These are phyloP conservation scores for Drosophila pseudoobscura DNA, from an alignment of 1,140 invertebrate genomes.

Conservation along the genomic window DNA sequence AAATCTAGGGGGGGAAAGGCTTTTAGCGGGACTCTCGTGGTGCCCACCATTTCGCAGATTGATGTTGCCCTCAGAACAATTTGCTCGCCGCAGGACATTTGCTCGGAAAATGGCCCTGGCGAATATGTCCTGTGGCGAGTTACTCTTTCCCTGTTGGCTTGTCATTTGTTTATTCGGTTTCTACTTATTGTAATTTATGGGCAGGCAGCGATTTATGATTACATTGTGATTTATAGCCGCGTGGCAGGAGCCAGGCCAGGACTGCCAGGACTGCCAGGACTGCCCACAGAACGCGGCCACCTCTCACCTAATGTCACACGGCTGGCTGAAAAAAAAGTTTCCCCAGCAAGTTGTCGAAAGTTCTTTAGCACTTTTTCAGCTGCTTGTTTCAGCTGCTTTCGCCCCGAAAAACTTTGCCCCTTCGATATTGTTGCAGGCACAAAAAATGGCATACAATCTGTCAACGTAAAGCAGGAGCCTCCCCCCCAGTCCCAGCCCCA, in stretches of 20 bases:
- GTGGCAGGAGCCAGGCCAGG: conserved; percentile 30
- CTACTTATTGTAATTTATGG: conserved; percentile 76
- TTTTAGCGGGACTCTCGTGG: not conserved
- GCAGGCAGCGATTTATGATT: conserved; percentile 68
- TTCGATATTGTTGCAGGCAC: conserved; percentile 74
- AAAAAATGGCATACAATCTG: conserved; percentile 81
- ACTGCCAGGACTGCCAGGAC: not conserved
- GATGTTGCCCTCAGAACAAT: conserved; percentile 36
- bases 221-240: conserved; percentile 70
- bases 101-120: conserved; percentile 29
- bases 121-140: conserved; percentile 41
- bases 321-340: conserved; percentile 61
- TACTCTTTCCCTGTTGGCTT: conserved; percentile 42
- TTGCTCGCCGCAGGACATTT: conserved; percentile 40
- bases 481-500: not conserved
- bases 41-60: conserved; percentile 22
- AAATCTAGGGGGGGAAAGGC: not conserved
- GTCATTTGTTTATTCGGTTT: conserved; percentile 52
- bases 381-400: conserved; percentile 77
- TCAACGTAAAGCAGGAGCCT: conserved; percentile 56
- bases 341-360: conserved; percentile 58
- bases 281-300: conserved; percentile 24
- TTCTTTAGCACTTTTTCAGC: conserved; percentile 67
- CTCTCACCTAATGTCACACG: conserved; percentile 72
- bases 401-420: conserved; percentile 57